Evolutionary conservation across 2,797 vertebrate genomes (phyloP).

Genomic region (Xenopus petersii): DNA sequence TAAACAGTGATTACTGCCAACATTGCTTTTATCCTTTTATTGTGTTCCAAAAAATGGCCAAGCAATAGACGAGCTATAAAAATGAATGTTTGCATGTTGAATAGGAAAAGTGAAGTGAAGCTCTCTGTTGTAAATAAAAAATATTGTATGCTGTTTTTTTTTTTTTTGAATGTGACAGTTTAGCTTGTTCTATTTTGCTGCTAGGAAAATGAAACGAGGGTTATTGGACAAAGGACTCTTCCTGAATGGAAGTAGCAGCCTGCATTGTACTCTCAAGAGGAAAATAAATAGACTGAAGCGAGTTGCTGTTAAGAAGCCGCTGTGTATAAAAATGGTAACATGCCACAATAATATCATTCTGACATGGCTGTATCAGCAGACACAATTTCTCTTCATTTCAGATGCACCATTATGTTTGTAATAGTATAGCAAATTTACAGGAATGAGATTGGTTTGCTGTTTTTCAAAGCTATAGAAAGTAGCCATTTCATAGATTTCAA

Average conservation of each 20-base stretch:
- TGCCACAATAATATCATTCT: background rate
- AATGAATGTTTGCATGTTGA: slow-evolving; percentile 15
- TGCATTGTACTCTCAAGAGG: background rate
- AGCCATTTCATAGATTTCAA: too few species aligned
- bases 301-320: background rate
- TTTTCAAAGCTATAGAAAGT: background rate
- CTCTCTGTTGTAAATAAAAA: slow-evolving; percentile 22
- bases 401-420: background rate
- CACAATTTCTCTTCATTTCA: background rate
- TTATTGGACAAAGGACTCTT: slow-evolving; percentile 5
- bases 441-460: background rate
- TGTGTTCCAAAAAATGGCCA: slow-evolving; percentile 18
- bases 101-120: slow-evolving; percentile 16
- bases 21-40: slow-evolving; percentile 21
- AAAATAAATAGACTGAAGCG: slow-evolving; percentile 1
- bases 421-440: background rate
- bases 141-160: slow-evolving; percentile 1
- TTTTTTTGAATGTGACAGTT: background rate
- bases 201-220: slow-evolving; percentile 1
- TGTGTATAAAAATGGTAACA: background rate
- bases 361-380: background rate
- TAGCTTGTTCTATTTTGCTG: slow-evolving; percentile 1
- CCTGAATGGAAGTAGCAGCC: slow-evolving; percentile 3
- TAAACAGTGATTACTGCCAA: slow-evolving; percentile 20
- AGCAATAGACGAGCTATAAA: slow-evolving; percentile 15